Evolutionary conservation across 2,113 vertebrate species (phyloP).

Genomic region (Tor tambroides): DNA sequence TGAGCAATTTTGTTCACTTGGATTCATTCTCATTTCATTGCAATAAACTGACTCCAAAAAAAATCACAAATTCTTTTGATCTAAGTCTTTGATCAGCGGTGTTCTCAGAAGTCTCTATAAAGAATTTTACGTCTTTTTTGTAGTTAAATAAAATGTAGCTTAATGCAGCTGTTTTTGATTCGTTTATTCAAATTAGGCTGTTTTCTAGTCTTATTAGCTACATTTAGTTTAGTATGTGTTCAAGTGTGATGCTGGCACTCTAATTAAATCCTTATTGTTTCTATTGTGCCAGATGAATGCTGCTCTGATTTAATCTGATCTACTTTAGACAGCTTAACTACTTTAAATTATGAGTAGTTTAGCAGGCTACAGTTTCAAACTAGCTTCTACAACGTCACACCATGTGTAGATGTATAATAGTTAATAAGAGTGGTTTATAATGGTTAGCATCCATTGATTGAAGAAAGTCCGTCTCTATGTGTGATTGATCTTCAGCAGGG

Average conservation of each 20-base stretch:
- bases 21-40: background rate
- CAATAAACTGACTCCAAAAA: background rate
- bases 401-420: background rate
- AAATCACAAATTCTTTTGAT: background rate
- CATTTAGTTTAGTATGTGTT: background rate
- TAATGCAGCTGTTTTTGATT: background rate
- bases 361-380: background rate
- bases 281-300: background rate
- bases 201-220: background rate
- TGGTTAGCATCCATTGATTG: background rate
- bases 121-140: background rate
- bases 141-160: background rate
- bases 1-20: background rate
- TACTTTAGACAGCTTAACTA: background rate
- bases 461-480: background rate
- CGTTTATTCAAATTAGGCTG: background rate
- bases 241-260: background rate
- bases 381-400: background rate
- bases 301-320: constrained; percentile 2
- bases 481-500: constrained; percentile 2
- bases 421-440: background rate
- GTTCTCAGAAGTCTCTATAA: constrained; percentile 14
- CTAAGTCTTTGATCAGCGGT: constrained; percentile 6
- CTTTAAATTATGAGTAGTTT: background rate
- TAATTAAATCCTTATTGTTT: background rate